Base-by-base conservation (phyloP, 2,113 vertebrate genomes). In the Aptenodytes patagonicus region DNA sequence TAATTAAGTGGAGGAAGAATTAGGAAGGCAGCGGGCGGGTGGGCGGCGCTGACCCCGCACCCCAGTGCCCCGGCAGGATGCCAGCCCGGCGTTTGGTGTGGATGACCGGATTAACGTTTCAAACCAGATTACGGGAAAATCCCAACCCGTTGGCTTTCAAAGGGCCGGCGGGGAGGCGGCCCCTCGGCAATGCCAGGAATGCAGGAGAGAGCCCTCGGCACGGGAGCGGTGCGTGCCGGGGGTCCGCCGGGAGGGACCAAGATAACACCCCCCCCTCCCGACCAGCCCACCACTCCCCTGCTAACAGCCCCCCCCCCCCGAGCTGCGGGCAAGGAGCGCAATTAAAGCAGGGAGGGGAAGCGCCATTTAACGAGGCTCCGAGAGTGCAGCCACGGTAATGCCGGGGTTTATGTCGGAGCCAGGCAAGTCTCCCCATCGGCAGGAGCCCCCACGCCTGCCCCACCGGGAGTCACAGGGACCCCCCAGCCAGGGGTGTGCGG, bases 151-250 rank as follows among this genome's bases (percentile, higher is more conserved):
- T 82, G 95, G 54, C 87, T 96, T 94, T 93, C 96, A 91, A 95
- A 86, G 89, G 95, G 83, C 93, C 36, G 76, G 36, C 7, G 8
- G 83, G 66, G 90, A 91, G 79, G 87, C 18, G 54, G 91, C 95
- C 87, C 79, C 96, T 90, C 92, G 95, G 95, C 94, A 96, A 97
- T 95, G 96, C 72, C 86, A 97, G 86, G 96, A 97, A 97, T 96
- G 96, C 51, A 2, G 69, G 28, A 61, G 73, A 87, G 70, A 88
- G 87, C 79, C 94, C 73, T 80, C 83, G 44, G 91, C 95, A 92
- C 79, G 57, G 95, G 86, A 9, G 78, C 7, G 44, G 91, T 81
- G 46, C 12, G 73, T 85, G 89, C 86, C 20, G 73, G 85, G 94
- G 91, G 87, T 89, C 40, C 2, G 32, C 52, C 3, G 9, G 44